phyloP scores from a whole-genome alignment of 2,797 vertebrate species.

The Rhinella marina region DNA sequence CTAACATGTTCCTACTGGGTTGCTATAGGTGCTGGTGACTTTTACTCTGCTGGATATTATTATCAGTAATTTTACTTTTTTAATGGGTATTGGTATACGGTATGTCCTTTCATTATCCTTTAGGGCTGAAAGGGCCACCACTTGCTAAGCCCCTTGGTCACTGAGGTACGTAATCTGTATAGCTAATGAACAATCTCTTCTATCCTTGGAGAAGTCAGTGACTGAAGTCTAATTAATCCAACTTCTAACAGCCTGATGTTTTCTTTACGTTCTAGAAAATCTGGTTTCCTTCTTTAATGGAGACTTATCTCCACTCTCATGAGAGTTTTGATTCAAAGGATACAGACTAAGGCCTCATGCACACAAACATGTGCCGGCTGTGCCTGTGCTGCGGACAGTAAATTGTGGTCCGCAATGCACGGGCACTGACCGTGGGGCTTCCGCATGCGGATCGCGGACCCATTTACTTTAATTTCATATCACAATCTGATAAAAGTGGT shows the following conservation, averaged over 20 bases:
- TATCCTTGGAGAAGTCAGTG: constrained; percentile 6
- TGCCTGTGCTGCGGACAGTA: too few relatives aligned
- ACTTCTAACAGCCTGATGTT: neutral
- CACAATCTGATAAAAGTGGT: too few relatives aligned
- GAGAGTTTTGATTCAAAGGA: constrained; percentile 4
- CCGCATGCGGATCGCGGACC: too few relatives aligned
- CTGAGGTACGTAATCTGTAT: neutral
- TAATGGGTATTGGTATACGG: neutral
- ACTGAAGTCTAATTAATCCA: constrained; percentile 25
- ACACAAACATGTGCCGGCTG: too few relatives aligned
- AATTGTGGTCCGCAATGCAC: too few relatives aligned
- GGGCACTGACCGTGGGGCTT: too few relatives aligned
- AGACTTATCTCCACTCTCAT: constrained; percentile 8
- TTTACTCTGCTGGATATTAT: neutral
- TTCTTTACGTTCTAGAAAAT: neutral
- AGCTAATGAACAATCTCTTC: constrained; percentile 8
- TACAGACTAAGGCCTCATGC: neutral
- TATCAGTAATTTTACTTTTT: neutral
- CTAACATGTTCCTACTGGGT: too few relatives aligned
- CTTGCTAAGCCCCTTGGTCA: constrained; percentile 21
- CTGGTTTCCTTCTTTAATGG: neutral
- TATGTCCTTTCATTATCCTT: constrained; percentile 14
- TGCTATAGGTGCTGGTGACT: too few relatives aligned
- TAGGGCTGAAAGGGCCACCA: neutral
- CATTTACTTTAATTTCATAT: too few relatives aligned